A percentile compares a stretch with the other conserved stretches of the same genome.
Conservation (phyloP, 2,113 vertebrate genomes). For the Megalops atlanticus region DNA sequence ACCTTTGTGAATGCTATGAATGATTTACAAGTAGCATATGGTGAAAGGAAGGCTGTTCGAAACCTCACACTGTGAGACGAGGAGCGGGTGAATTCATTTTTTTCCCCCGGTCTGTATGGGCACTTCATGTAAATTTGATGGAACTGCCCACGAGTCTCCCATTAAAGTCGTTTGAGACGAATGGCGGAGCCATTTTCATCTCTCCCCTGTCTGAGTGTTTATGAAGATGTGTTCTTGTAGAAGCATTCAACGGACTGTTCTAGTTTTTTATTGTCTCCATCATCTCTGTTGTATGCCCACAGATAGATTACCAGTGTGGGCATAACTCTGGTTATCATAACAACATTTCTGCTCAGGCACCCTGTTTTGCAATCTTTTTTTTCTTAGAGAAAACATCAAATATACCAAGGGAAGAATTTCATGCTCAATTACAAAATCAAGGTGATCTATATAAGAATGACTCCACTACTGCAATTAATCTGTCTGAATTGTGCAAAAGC, state of each 20-base stretch:
- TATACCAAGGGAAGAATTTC: background rate
- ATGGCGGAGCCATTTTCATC: background rate
- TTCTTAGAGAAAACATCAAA: background rate
- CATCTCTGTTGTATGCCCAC: background rate
- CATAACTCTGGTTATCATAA: too few relatives aligned
- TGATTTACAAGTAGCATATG: background rate
- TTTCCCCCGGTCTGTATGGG: background rate
- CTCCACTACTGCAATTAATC: background rate
- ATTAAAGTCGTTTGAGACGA: background rate
- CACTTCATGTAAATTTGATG: background rate
- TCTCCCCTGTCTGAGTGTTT: background rate
- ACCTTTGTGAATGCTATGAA: background rate
- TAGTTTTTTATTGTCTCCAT: background rate
- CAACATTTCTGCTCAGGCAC: too few relatives aligned
- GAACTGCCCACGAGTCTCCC: background rate
- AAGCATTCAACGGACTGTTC: background rate
- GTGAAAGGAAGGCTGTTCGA: background rate
- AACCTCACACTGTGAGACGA: too few relatives aligned
- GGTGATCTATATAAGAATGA: background rate
- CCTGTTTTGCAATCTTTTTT: background rate
- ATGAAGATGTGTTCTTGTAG: background rate
- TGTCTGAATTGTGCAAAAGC: too few relatives aligned
- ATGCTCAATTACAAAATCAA: background rate
- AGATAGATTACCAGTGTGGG: too few relatives aligned
- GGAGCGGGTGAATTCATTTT: background rate